Percentiles rank a stretch among this genome's conserved stretches.
Evolutionary conservation across 2,797 vertebrate genomes (phyloP).

Genomic region (Myotis myotis): DNA sequence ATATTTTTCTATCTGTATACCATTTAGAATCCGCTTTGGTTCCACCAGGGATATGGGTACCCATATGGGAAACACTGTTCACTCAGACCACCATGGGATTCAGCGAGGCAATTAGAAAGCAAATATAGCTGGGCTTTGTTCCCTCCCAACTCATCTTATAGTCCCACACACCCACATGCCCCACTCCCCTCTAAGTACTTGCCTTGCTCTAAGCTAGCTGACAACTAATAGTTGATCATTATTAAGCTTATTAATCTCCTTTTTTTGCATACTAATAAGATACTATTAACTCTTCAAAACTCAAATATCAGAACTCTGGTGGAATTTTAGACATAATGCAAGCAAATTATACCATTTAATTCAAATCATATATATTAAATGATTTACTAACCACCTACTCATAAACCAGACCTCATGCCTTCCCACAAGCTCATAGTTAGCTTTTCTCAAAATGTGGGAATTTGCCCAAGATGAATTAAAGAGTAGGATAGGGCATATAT

Average conservation of each 20-base stretch:
- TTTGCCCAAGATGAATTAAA: not conserved
- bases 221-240: not conserved
- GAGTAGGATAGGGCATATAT: not conserved
- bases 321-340: not conserved
- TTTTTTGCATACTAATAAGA: constrained; percentile 11
- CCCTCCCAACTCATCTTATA: not conserved
- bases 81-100: not conserved
- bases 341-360: not conserved
- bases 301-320: not conserved
- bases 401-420: not conserved
- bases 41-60: not conserved
- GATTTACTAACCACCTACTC: not conserved
- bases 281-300: constrained; percentile 25
- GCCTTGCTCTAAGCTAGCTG: not conserved
- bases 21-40: not conserved
- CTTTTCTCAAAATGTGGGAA: not conserved
- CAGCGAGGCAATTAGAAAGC: not conserved
- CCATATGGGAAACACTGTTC: not conserved
- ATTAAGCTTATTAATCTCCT: not conserved
- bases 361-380: not conserved
- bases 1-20: not conserved
- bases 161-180: fast-evolving
- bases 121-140: not conserved
- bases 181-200: not conserved
- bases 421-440: not conserved